These are phyloP conservation scores for Elachura formosa DNA, from an alignment of 2,113 vertebrate species.

Conservation along the genomic window DNA sequence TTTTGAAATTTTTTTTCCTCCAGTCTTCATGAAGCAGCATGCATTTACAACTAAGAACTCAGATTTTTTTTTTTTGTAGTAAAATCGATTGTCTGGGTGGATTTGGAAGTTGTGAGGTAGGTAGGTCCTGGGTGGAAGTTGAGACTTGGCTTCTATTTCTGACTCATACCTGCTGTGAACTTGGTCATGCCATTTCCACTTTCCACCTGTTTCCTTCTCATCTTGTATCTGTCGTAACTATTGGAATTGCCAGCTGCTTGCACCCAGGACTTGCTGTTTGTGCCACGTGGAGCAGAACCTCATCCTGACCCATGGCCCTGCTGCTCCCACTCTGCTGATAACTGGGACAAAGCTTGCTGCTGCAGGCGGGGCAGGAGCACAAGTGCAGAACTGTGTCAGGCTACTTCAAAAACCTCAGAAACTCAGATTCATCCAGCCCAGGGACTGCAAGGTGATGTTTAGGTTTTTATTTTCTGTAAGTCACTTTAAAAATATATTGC, in stretches of 20 bases:
- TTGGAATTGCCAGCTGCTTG: not conserved
- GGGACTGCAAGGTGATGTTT: not conserved
- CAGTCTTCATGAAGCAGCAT: not conserved
- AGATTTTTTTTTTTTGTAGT: not conserved
- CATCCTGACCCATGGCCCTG: not conserved
- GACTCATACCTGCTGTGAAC: slow-evolving; percentile 5
- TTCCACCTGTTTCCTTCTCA: slow-evolving; percentile 32
- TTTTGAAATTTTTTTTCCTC: fast-evolving
- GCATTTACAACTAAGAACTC: not conserved
- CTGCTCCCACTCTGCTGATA: not conserved
- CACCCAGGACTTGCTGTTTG: not conserved
- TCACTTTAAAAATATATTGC: fast-evolving
- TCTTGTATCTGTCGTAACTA: not conserved
- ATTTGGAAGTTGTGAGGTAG: not conserved
- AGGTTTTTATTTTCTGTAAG: not conserved
- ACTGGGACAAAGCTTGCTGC: not conserved
- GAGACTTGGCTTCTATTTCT: slow-evolving; percentile 25
- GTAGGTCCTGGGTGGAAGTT: not conserved
- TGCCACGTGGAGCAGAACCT: not conserved
- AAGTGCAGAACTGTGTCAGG: fast-evolving
- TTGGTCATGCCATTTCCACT: not conserved
- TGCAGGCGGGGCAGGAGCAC: not conserved
- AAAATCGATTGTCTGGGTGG: not conserved
- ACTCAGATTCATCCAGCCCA: not conserved
- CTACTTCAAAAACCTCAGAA: fast-evolving